Percentiles rank a stretch among this genome's conserved stretches.
Conservation (phyloP, 2,113 vertebrate genomes). For the Lagenorhynchus albirostris region DNA sequence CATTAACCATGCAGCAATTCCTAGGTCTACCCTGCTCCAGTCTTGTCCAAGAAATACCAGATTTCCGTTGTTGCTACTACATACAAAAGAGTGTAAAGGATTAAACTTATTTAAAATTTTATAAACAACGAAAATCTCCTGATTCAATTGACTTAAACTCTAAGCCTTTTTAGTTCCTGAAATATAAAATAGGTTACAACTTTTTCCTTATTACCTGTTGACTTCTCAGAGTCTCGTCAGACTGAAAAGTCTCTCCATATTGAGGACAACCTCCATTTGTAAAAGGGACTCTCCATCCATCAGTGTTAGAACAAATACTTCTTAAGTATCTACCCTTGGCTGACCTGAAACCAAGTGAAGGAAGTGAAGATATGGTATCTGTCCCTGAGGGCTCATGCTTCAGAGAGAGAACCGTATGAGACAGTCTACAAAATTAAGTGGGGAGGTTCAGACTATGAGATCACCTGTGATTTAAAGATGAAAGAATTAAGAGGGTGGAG, state of each 20-base stretch:
- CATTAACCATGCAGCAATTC: constrained; percentile 73
- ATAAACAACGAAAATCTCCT: not conserved
- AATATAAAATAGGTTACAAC: not conserved
- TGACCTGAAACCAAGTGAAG: not conserved
- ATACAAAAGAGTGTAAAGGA: not conserved
- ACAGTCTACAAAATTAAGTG: not conserved
- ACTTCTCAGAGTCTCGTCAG: not conserved
- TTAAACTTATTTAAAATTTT: not conserved
- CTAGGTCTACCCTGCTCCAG: constrained; percentile 27
- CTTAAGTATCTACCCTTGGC: not conserved
- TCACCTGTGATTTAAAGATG: not conserved
- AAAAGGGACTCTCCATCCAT: not conserved
- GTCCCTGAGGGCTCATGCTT: not conserved
- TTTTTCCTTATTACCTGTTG: not conserved
- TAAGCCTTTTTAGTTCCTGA: not conserved
- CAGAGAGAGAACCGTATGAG: not conserved
- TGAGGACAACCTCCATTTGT: not conserved
- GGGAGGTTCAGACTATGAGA: not conserved
- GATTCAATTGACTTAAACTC: not conserved
- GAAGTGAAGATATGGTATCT: not conserved
- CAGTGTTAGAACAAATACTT: not conserved
- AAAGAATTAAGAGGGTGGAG: not conserved
- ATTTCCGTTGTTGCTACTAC: not conserved
- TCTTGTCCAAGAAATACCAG: constrained; percentile 49
- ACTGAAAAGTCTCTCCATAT: not conserved